phyloP scores from a whole-genome alignment of 2,888 invertebrate genomes.

The Hirtodrosophila cameraria region DNA sequence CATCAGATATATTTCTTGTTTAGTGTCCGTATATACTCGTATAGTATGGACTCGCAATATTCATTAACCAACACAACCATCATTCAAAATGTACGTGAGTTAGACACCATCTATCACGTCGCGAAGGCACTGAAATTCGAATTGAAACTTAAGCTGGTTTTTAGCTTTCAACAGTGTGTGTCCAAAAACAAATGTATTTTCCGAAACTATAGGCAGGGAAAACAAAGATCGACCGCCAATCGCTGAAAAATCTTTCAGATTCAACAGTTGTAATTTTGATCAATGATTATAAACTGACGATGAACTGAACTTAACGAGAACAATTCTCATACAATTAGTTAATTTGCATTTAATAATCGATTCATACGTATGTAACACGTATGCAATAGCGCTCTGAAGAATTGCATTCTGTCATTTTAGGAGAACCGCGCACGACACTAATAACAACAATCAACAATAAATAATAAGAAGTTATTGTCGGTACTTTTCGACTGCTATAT shows the following conservation, averaged over 20 bases:
- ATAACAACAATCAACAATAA: not conserved
- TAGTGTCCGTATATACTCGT: slow-evolving; percentile 73
- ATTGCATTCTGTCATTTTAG: slow-evolving; percentile 8
- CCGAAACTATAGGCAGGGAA: not conserved
- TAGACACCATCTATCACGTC: no score
- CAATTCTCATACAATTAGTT: slow-evolving; percentile 56
- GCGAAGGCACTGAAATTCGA: not conserved
- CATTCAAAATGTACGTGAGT: no score
- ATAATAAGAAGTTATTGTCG: no score
- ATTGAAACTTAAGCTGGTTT: not conserved
- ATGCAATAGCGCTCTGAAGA: slow-evolving; percentile 2
- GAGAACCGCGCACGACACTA: not conserved
- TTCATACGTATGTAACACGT: slow-evolving; percentile 11
- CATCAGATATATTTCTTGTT: slow-evolving; percentile 83
- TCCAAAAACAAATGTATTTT: slow-evolving; percentile 6
- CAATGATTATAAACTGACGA: slow-evolving; percentile 4
- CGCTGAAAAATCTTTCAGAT: not conserved
- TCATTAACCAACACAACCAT: no score
- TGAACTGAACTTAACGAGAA: slow-evolving; percentile 50
- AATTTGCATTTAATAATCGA: slow-evolving; percentile 60
- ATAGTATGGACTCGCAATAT: not conserved
- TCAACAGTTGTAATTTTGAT: slow-evolving; percentile 6
- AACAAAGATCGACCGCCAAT: not conserved
- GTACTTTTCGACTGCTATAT: not conserved
- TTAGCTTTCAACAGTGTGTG: not conserved